Evolutionary conservation across 2,113 vertebrate genomes (phyloP).

Genomic region (Neolamprologus tretocephalus): DNA sequence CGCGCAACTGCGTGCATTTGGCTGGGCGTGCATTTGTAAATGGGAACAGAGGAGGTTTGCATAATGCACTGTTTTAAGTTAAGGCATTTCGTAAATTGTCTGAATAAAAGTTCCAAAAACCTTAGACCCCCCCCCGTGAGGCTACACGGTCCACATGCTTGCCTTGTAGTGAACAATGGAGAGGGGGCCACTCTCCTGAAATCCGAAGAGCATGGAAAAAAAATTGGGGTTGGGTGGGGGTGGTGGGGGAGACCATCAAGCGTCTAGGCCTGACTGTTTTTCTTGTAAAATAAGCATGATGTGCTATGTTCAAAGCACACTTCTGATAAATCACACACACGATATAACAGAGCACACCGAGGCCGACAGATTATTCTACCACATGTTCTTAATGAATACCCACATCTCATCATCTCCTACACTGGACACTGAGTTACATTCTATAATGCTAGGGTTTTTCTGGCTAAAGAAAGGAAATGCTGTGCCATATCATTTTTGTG

Average conservation of each 20-base stretch:
- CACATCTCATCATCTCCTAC: background rate
- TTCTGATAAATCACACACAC: background rate
- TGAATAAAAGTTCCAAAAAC: background rate
- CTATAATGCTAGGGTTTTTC: background rate
- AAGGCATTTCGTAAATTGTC: background rate
- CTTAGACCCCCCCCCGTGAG: conserved; percentile 29
- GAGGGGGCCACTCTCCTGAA: conserved; percentile 78
- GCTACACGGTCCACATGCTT: conserved; percentile 74
- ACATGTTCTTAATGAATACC: background rate
- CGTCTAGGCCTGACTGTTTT: conserved; percentile 63
- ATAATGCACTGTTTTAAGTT: background rate
- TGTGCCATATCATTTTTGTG: background rate
- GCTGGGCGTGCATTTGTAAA: background rate
- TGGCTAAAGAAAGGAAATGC: background rate
- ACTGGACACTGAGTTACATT: background rate
- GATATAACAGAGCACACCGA: background rate
- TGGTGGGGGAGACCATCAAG: conserved; percentile 29
- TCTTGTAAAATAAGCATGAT: conserved; percentile 43
- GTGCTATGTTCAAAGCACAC: background rate
- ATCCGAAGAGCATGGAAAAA: conserved; percentile 80
- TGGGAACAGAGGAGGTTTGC: background rate
- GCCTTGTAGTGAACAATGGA: conserved; percentile 76
- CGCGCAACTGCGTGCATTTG: background rate
- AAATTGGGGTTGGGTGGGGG: conserved; percentile 44
- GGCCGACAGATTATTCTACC: background rate